Conservation (phyloP, 2,113 vertebrate species). For the Campylorhamphus procurvoides region DNA sequence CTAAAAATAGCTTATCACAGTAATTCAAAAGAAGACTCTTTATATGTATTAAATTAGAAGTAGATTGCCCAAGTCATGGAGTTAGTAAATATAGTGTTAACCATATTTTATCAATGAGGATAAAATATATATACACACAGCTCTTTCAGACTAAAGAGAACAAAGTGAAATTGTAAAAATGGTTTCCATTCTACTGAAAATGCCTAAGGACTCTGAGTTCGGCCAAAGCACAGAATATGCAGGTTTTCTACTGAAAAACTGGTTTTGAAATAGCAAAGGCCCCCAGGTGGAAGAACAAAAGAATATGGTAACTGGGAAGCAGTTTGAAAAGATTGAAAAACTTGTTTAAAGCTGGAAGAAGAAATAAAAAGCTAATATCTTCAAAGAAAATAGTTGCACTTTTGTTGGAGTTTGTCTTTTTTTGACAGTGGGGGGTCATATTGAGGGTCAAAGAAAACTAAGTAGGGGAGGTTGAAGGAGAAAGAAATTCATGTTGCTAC, state of each 20-base stretch:
- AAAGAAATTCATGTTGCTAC: neutral
- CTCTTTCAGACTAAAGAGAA: neutral
- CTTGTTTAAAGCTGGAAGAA: neutral
- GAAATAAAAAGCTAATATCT: neutral
- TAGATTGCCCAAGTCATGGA: neutral
- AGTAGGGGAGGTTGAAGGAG: neutral
- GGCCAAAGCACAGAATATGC: neutral
- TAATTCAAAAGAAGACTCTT: neutral
- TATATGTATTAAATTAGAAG: neutral
- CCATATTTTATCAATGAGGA: neutral
- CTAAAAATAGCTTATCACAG: neutral
- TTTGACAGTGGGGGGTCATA: neutral
- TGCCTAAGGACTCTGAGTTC: neutral
- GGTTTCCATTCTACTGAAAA: neutral
- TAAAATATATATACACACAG: neutral
- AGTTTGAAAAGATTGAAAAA: neutral
- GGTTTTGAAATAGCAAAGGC: neutral
- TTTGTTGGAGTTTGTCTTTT: neutral
- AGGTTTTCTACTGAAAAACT: neutral
- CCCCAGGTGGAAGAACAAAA: neutral
- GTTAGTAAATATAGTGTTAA: neutral
- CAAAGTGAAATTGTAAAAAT: neutral
- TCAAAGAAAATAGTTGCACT: neutral
- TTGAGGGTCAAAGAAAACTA: neutral
- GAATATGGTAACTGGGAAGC: neutral